phyloP scores from a whole-genome alignment of 53 echinoderm and acorn worm genomes.

The Astropecten irregularis region DNA sequence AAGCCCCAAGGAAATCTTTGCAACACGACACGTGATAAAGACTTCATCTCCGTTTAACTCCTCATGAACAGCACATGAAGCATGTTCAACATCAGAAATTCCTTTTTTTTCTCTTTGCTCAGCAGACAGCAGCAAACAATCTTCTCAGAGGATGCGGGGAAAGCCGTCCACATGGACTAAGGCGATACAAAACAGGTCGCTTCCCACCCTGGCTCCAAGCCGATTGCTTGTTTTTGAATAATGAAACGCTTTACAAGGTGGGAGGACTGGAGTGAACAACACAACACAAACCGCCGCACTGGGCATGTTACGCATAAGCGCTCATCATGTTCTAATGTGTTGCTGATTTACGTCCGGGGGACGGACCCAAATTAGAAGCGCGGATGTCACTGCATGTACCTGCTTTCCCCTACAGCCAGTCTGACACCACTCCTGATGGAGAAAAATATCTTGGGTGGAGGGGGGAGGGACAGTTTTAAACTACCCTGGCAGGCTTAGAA shows the following conservation, averaged over 20 bases:
- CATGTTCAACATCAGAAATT: neutral
- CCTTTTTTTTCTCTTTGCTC: neutral
- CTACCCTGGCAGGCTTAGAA: too few relatives aligned
- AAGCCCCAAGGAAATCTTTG: too few relatives aligned
- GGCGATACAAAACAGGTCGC: conserved; percentile 4
- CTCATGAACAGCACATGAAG: conserved; percentile 2
- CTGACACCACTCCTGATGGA: too few relatives aligned
- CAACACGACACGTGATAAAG: too few relatives aligned
- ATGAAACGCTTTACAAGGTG: too few relatives aligned
- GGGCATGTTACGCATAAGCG: neutral
- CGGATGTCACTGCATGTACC: too few relatives aligned
- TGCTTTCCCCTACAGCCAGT: too few relatives aligned
- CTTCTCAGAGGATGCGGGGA: neutral
- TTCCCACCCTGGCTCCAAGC: neutral
- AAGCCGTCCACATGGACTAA: conserved; percentile 26
- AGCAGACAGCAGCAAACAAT: neutral
- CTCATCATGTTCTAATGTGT: neutral
- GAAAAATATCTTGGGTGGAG: too few relatives aligned
- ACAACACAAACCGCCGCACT: neutral
- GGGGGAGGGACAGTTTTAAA: too few relatives aligned
- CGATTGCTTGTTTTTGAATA: too few relatives aligned
- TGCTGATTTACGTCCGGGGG: neutral
- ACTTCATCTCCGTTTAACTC: neutral
- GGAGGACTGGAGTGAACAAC: neutral
- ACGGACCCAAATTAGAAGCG: neutral